A percentile compares a stretch with the other conserved stretches of the same genome.
These are phyloP conservation scores for Rhinopomastus cyanomelas DNA, from an alignment of 2,113 vertebrate genomes.

Conservation along the genomic window DNA sequence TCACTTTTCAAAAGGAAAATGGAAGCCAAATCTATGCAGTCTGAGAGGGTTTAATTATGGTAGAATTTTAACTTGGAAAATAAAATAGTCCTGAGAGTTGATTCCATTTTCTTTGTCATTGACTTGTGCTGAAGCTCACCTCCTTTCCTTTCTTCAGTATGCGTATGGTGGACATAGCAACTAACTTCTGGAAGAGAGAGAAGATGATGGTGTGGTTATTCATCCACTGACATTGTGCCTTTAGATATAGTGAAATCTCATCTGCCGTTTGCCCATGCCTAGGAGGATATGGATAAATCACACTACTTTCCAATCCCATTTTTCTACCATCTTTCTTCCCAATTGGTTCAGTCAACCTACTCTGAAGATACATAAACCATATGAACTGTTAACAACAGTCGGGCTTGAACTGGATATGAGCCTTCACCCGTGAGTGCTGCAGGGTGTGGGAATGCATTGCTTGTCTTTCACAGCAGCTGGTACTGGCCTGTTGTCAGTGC, in stretches of 20 bases:
- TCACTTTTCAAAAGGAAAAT: conserved; percentile 46
- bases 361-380: not conserved
- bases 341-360: not conserved
- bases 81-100: not conserved
- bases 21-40: conserved; percentile 8
- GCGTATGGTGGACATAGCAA: not conserved
- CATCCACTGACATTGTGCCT: not conserved
- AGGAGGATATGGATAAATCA: not conserved
- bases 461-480: not conserved
- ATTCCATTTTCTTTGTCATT: not conserved
- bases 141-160: not conserved
- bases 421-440: fast-evolving
- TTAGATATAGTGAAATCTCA: not conserved
- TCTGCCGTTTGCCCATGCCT: not conserved
- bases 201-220: not conserved
- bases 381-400: not conserved
- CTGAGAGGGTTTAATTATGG: conserved; percentile 27
- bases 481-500: not conserved
- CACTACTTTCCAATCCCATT: not conserved
- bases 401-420: not conserved
- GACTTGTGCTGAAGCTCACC: not conserved
- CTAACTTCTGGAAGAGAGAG: not conserved
- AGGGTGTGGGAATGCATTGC: not conserved
- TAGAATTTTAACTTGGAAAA: conserved; percentile 55
- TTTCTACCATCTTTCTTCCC: not conserved